Base-by-base conservation (phyloP, 2,797 vertebrate species). In the Synaphobranchus kaupii region DNA sequence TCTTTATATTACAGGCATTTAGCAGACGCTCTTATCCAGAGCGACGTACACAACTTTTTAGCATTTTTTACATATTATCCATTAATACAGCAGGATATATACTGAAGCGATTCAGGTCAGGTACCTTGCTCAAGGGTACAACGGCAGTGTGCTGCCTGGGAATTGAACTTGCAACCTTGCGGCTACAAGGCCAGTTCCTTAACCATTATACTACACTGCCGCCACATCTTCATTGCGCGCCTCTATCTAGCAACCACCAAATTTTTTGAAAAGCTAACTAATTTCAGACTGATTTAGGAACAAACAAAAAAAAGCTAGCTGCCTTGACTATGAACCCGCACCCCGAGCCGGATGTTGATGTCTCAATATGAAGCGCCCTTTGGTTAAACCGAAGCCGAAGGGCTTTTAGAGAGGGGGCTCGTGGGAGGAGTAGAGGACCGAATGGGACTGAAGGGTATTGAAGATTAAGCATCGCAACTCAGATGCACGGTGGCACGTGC, bases 401-500 rank as follows among this genome's bases (percentile, higher is more conserved):
- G 68, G 10, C 28, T 39, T n/a, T 66, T 22, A n/a, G 60, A 66
- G 68, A 73, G 68, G 28, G 31, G 28, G 2, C 10, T 34, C 28
- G 3, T 12, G 12, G 34, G 68, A 28, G 15, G 66, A 31, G n/a
- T 9, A 34, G 13, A 73, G 68, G 68, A 73, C 60, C n/a, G 60
- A 66, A 66, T 66, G 25, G n/a, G 60, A 1, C 22, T 66, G 25
- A 66, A 66, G 20, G 28, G 28, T 73, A 28, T 15, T 17, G 7
- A 39, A 68, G 58, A 83, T 52, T 68, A 58, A 83, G 60, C 63
- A 50, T 54, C 17, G 71, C 28, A 54, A 47, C 34, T 68, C 86
- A 87, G 86, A 81, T 83, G 47, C 47, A 50, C 25, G 4, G 63
- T 31, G 58, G n/a, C 82, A 56, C 31, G 56, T 54, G 83, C 86